phyloP scores from a whole-genome alignment of 2,888 invertebrate species.

The Cerastis rubricosa region DNA sequence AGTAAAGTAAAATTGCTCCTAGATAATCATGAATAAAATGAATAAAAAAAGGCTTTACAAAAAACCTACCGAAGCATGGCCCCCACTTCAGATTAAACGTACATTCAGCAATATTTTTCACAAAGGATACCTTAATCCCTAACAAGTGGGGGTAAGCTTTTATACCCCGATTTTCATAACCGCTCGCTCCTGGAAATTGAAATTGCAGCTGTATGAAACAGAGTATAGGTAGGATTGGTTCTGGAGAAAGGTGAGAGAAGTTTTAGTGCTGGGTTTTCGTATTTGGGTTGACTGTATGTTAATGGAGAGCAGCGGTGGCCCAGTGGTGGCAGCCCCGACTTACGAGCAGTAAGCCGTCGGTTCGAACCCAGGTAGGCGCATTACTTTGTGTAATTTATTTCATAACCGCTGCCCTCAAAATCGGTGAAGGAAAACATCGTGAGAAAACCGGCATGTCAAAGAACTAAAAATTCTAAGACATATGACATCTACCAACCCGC shows the following conservation, averaged over 20 bases:
- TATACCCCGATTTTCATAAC: slow-evolving; percentile 79
- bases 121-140: slow-evolving; percentile 90
- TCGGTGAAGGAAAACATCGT: no score
- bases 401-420: no score
- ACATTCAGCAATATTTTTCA: slow-evolving; percentile 89
- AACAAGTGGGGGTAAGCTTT: slow-evolving; percentile 86
- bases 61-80: slow-evolving; percentile 83
- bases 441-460: no score
- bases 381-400: no score
- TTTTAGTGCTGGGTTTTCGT: slow-evolving; percentile 2
- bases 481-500: no score
- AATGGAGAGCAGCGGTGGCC: no score
- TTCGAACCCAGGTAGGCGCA: no score
- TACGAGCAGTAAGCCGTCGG: no score
- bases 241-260: neutral
- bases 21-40: slow-evolving; percentile 81
- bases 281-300: neutral
- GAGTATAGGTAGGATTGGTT: slow-evolving; percentile 21
- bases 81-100: slow-evolving; percentile 86
- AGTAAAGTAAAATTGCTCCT: slow-evolving; percentile 78
- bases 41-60: slow-evolving; percentile 79
- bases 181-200: slow-evolving; percentile 71
- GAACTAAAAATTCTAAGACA: no score
- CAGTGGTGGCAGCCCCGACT: no score
- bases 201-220: slow-evolving; percentile 41